Evolutionary conservation across 2,888 invertebrate species (phyloP).

Genomic region (Pedicia rivosa): DNA sequence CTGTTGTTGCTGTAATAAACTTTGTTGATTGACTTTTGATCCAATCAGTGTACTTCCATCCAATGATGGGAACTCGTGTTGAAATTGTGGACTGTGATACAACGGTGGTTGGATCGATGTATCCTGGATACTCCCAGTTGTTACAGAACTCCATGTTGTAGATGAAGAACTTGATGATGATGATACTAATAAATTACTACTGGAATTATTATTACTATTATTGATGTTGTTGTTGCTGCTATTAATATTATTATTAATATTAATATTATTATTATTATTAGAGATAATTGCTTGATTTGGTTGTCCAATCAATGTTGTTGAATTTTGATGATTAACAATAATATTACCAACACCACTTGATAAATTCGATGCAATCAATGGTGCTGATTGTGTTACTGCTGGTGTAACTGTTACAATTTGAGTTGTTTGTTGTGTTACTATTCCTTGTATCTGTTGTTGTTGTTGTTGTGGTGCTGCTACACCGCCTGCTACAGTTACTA

Average conservation of each 20-base stretch:
- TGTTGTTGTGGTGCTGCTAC: slow-evolving; percentile 15
- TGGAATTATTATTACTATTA: slow-evolving; percentile 10
- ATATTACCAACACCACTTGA: no score
- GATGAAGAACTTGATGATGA: slow-evolving; percentile 32
- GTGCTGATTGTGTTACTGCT: no score
- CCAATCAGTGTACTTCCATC: slow-evolving; percentile 35
- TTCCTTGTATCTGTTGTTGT: slow-evolving; percentile 8
- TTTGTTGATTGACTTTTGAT: slow-evolving; percentile 19
- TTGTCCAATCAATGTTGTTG: no score
- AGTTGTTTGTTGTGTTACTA: no score
- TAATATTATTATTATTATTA: no score
- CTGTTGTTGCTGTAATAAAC: slow-evolving; percentile 14
- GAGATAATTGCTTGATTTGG: no score
- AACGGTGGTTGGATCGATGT: slow-evolving; percentile 36
- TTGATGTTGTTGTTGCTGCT: background rate
- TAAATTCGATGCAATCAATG: no score
- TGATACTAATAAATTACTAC: slow-evolving; percentile 10
- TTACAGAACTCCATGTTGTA: slow-evolving; percentile 44
- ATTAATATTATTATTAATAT: background rate
- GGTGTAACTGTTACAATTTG: no score
- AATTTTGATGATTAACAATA: no score
- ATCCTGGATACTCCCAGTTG: slow-evolving; percentile 20
- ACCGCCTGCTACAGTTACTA: background rate
- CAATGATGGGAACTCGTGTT: slow-evolving; percentile 89
- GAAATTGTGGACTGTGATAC: slow-evolving; percentile 77